Evolutionary conservation across 2,888 invertebrate genomes (phyloP).

Genomic region (Andricus curvator): DNA sequence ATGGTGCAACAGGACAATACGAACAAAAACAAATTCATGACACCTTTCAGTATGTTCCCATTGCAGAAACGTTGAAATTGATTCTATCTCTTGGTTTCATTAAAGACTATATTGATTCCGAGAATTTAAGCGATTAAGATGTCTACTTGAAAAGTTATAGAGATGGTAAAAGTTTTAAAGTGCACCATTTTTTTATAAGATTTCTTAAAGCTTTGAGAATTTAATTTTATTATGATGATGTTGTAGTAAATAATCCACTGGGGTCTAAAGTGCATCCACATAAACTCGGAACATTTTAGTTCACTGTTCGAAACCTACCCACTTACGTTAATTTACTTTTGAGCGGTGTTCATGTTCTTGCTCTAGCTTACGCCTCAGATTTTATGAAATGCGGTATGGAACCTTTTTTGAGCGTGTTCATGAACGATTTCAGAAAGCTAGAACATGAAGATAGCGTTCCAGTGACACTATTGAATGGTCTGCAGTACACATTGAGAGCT

Average conservation of each 20-base stretch:
- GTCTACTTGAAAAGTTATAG: background rate
- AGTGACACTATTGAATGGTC: background rate
- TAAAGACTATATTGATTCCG: background rate
- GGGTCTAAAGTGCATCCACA: conserved; percentile 51
- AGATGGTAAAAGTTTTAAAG: conserved; percentile 19
- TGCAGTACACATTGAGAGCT: conserved; percentile 32
- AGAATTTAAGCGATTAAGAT: background rate
- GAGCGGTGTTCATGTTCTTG: conserved; percentile 50
- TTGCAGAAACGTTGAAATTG: conserved; percentile 36
- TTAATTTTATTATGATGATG: conserved; percentile 56
- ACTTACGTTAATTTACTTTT: conserved; percentile 47
- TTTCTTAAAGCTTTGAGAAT: too few relatives aligned
- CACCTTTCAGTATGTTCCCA: conserved; percentile 39
- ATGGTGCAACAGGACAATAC: background rate
- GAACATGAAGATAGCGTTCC: conserved; percentile 44
- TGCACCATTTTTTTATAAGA: too few relatives aligned
- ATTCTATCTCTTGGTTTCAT: conserved; percentile 24
- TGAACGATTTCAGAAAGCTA: conserved; percentile 42
- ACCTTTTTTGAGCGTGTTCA: conserved; percentile 43
- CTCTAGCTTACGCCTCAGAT: conserved; percentile 46
- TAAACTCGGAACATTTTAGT: conserved; percentile 56
- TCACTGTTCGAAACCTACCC: conserved; percentile 54
- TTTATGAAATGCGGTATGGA: conserved; percentile 48
- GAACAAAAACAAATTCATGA: conserved; percentile 28
- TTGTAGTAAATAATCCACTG: conserved; percentile 54